Conservation (phyloP, 2,888 invertebrate species). For the Himalopsyche japonica region DNA sequence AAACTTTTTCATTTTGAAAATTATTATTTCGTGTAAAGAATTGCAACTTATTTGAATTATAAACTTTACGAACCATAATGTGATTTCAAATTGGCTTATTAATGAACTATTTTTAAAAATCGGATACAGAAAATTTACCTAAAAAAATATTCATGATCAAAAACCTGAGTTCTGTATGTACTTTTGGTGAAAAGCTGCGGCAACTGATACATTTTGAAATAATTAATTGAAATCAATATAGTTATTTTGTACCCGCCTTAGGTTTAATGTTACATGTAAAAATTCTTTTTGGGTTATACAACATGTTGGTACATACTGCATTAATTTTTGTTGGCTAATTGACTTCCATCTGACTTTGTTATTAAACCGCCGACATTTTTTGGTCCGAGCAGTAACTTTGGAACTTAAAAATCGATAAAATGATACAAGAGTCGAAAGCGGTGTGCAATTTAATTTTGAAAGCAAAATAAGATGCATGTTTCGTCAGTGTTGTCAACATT, state of each 20-base stretch:
- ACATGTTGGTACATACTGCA: not conserved
- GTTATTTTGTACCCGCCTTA: not conserved
- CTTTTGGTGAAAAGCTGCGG: too few relatives aligned
- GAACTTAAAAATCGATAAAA: not conserved
- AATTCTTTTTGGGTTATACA: not conserved
- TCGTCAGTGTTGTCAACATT: not conserved
- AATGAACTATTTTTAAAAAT: too few relatives aligned
- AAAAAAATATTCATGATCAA: too few relatives aligned
- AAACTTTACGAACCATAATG: too few relatives aligned
- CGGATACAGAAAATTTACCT: too few relatives aligned
- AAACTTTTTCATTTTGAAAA: too few relatives aligned
- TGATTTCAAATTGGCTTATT: too few relatives aligned
- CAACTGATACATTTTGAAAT: too few relatives aligned
- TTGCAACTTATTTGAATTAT: too few relatives aligned
- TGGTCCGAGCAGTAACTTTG: not conserved
- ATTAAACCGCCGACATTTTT: not conserved
- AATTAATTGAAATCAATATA: too few relatives aligned
- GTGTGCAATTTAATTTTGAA: not conserved
- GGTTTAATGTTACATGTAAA: not conserved
- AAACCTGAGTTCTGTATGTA: too few relatives aligned
- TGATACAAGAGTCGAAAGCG: not conserved
- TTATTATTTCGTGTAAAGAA: too few relatives aligned
- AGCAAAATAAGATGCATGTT: not conserved
- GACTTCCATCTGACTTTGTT: not conserved
- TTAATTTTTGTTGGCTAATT: not conserved